A percentile compares a stretch with the other conserved stretches of the same genome.
Conservation (phyloP, 1,140 invertebrate genomes). For the Drosophila mayri region DNA sequence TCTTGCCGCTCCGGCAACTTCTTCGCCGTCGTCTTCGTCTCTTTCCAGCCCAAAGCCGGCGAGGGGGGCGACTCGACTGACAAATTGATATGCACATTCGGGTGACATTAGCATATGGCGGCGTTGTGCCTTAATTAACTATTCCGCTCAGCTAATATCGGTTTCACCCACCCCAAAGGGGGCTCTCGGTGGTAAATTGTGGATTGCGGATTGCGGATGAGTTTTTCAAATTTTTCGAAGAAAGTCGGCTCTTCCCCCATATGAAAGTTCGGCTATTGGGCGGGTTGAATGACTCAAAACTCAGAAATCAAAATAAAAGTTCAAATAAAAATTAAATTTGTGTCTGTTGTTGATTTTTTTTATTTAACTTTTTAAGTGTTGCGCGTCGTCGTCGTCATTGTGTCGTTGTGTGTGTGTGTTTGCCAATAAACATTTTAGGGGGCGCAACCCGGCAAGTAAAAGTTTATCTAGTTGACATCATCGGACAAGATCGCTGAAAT, state of each 20-base stretch:
- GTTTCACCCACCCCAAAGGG: conserved; percentile 74
- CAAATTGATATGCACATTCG: conserved; percentile 54
- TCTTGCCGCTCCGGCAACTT: conserved; percentile 17
- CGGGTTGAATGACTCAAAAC: conserved; percentile 76
- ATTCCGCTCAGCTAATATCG: conserved; percentile 82
- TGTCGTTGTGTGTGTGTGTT: conserved; percentile 1
- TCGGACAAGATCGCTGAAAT: conserved; percentile 18
- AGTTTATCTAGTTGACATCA: conserved; percentile 51
- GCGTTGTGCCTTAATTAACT: conserved; percentile 71
- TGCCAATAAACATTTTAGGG: conserved; percentile 45
- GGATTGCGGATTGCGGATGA: conserved; percentile 38
- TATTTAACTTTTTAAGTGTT: conserved; percentile 17
- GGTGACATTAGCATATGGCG: conserved; percentile 68
- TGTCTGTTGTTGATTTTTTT: conserved; percentile 22
- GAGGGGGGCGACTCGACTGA: conserved; percentile 7
- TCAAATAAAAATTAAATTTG: conserved; percentile 34
- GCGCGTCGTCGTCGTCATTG: background rate
- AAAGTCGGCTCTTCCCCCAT: conserved; percentile 51
- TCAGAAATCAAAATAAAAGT: conserved; percentile 64
- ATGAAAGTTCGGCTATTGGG: conserved; percentile 53
- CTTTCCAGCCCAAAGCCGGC: conserved; percentile 31
- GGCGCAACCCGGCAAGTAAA: conserved; percentile 36
- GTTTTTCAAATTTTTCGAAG: conserved; percentile 72
- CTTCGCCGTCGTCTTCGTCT: background rate
- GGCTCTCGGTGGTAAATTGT: conserved; percentile 12